Evolutionary conservation across 1,140 invertebrate genomes (phyloP).

Genomic region (Brachionus rotundiformis): DNA sequence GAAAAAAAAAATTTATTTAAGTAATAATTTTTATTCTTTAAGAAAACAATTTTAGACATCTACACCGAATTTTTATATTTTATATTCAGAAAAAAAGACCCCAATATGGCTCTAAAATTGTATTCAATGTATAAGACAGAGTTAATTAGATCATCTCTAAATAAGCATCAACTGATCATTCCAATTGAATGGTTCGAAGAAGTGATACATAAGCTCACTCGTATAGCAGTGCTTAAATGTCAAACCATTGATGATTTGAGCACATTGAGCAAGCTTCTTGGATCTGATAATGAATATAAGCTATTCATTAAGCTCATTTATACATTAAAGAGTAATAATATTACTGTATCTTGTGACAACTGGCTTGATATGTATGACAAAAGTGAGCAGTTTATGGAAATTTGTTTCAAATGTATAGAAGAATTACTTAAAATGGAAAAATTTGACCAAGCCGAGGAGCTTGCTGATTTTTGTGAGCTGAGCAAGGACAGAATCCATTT

Average conservation of each 20-base stretch:
- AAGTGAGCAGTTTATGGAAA: constrained; percentile 44
- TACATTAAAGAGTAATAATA: constrained; percentile 31
- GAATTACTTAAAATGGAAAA: constrained; percentile 41
- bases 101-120: constrained; percentile 13
- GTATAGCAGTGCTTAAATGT: constrained; percentile 26
- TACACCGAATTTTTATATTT: constrained; percentile 35
- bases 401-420: constrained; percentile 32
- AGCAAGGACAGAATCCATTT: constrained; percentile 49
- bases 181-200: constrained; percentile 46
- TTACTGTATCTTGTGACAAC: constrained; percentile 27
- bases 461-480: constrained; percentile 26
- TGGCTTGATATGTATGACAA: constrained; percentile 41
- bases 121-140: constrained; percentile 26
- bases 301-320: constrained; percentile 37
- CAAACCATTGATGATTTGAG: constrained; percentile 34
- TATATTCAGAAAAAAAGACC: constrained; percentile 17
- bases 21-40: background rate
- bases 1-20: background rate
- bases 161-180: constrained; percentile 36
- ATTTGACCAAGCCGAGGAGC: constrained; percentile 41
- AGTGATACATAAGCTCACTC: constrained; percentile 36
- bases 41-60: constrained; percentile 38
- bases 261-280: constrained; percentile 1
- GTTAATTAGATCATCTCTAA: constrained; percentile 9
- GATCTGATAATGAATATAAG: background rate